These are phyloP conservation scores for Synanthedon myopaeformis DNA, from an alignment of 2,888 invertebrate species.

Conservation along the genomic window DNA sequence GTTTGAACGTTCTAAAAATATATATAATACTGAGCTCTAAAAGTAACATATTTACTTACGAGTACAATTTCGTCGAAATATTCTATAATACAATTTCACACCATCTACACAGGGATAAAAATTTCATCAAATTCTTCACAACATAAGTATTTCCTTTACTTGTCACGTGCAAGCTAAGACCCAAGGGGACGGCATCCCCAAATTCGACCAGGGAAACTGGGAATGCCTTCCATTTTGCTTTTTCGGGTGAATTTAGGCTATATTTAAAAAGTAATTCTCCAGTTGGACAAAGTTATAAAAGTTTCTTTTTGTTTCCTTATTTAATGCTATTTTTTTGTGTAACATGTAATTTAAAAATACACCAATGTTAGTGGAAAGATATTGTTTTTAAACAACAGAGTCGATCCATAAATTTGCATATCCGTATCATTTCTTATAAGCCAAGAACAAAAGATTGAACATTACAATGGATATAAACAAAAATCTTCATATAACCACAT, in stretches of 20 bases:
- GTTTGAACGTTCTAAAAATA: too few species aligned
- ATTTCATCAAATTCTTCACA: constrained; percentile 19
- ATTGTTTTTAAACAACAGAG: too few species aligned
- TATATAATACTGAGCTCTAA: too few species aligned
- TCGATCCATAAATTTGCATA: too few species aligned
- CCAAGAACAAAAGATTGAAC: too few species aligned
- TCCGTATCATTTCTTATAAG: too few species aligned
- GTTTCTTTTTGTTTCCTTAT: background rate
- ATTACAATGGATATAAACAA: too few species aligned
- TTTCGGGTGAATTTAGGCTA: constrained; percentile 7
- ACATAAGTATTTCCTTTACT: constrained; percentile 23
- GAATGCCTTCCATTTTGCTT: constrained; percentile 24
- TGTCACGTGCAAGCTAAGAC: constrained; percentile 23
- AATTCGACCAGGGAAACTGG: constrained; percentile 38
- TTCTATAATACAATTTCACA: background rate
- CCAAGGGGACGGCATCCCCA: constrained; percentile 8
- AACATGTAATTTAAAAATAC: too few species aligned
- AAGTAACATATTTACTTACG: too few species aligned
- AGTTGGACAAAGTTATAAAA: background rate
- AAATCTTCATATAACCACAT: background rate
- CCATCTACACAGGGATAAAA: constrained; percentile 5
- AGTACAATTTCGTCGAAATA: background rate
- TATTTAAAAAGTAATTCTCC: constrained; percentile 7
- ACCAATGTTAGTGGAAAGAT: too few species aligned
- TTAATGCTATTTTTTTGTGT: too few species aligned